phyloP scores from a whole-genome alignment of 2,113 vertebrate species.

The Lophotis ruficrista region DNA sequence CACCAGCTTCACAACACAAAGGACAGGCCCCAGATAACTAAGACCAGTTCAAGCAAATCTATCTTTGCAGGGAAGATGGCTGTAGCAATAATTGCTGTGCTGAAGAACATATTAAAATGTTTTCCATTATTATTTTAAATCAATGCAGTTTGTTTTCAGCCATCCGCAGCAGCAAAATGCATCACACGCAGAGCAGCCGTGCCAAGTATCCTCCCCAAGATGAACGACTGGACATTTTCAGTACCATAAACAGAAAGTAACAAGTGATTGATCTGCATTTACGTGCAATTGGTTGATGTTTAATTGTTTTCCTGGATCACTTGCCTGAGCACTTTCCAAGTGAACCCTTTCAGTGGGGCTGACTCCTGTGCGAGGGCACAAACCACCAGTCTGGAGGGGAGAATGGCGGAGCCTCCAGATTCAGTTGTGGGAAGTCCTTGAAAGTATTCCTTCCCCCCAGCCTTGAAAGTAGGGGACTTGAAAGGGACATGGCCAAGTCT shows the following conservation, averaged over 20 bases:
- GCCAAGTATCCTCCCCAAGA: background rate
- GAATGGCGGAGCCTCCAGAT: accelerated
- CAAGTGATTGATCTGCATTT: background rate
- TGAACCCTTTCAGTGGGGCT: accelerated
- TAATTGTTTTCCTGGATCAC: background rate
- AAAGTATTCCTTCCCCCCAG: background rate
- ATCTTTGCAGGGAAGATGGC: background rate
- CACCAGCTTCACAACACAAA: background rate
- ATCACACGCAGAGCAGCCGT: background rate
- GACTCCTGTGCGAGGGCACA: background rate
- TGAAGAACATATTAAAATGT: background rate
- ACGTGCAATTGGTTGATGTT: background rate
- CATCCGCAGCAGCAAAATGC: background rate
- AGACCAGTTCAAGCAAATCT: background rate
- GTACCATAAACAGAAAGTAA: background rate
- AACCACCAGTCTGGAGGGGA: background rate
- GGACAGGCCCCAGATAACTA: background rate
- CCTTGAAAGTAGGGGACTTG: background rate
- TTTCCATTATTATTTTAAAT: background rate
- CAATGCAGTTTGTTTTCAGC: background rate
- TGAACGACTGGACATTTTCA: background rate
- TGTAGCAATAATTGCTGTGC: background rate
- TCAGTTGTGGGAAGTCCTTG: background rate
- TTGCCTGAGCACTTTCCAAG: background rate
- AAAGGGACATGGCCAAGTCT: background rate